A percentile compares a stretch with the other conserved stretches of the same genome.
phyloP scores from a whole-genome alignment of 92 coral and sea anemone species.

The Parazoanthus atlanticus region DNA sequence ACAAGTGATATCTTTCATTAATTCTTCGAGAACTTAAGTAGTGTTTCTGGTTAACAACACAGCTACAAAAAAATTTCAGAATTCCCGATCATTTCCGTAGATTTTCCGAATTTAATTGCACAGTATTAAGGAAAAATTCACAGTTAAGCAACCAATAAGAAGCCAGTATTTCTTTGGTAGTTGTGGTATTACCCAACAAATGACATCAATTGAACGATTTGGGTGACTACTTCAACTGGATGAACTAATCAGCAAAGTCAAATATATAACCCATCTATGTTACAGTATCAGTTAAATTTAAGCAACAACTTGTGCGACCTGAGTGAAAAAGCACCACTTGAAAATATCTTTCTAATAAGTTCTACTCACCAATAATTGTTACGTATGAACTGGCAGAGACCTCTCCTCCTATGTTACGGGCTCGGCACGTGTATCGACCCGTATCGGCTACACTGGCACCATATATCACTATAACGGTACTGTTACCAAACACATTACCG shows the following conservation, averaged over 20 bases:
- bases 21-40: no score
- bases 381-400: slow-evolving; percentile 66
- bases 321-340: not conserved
- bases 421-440: slow-evolving; percentile 85
- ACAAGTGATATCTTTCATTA: no score
- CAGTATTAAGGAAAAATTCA: no score
- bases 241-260: not conserved
- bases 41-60: no score
- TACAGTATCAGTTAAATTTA: no score
- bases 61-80: no score
- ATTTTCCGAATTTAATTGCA: no score
- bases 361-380: slow-evolving; percentile 68
- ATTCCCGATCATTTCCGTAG: no score
- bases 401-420: slow-evolving; percentile 73
- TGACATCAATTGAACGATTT: not conserved
- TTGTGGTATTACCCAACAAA: no score
- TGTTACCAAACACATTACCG: slow-evolving; percentile 60
- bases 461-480: slow-evolving; percentile 66
- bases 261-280: not conserved
- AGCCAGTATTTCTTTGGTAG: no score
- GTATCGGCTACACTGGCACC: slow-evolving; percentile 73
- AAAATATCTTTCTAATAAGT: not conserved
- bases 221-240: not conserved
- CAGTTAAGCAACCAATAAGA: no score
- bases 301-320: not conserved